These are phyloP conservation scores for Frankliniella fusca DNA, from an alignment of 2,888 invertebrate species.

Conservation along the genomic window DNA sequence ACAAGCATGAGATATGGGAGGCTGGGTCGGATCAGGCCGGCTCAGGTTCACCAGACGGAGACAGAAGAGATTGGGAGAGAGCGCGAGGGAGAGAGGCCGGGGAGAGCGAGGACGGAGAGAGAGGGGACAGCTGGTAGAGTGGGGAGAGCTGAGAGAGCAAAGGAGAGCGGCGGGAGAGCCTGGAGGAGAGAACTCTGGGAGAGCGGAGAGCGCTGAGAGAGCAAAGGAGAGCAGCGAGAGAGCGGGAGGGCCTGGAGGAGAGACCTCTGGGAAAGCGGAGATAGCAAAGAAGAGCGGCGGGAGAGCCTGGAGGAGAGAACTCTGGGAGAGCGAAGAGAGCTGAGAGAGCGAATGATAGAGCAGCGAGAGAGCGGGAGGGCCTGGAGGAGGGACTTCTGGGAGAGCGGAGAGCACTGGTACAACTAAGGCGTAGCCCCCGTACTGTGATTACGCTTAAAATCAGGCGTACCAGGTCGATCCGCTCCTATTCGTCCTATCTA, in stretches of 20 bases:
- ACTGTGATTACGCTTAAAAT: no score
- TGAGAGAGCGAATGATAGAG: no score
- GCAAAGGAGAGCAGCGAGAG: background rate
- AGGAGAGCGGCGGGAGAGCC: no score
- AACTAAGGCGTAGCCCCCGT: no score
- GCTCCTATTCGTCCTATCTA: no score
- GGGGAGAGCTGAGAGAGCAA: background rate
- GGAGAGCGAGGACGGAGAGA: background rate
- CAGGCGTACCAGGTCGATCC: no score
- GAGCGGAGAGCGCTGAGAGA: background rate
- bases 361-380: no score
- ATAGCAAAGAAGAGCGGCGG: background rate
- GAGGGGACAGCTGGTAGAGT: background rate
- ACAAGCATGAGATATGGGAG: constrained; percentile 12
- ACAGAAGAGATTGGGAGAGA: background rate
- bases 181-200: background rate
- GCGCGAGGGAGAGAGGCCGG: background rate
- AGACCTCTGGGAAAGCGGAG: no score
- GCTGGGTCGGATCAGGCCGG: background rate
- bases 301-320: background rate
- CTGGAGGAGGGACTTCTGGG: no score
- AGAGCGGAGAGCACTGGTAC: no score
- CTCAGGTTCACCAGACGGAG: constrained; percentile 5
- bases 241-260: no score
- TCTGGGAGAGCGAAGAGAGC: background rate